Base-by-base conservation (phyloP, 2,888 invertebrate genomes). In the Caenorhabditis doughertyi region DNA sequence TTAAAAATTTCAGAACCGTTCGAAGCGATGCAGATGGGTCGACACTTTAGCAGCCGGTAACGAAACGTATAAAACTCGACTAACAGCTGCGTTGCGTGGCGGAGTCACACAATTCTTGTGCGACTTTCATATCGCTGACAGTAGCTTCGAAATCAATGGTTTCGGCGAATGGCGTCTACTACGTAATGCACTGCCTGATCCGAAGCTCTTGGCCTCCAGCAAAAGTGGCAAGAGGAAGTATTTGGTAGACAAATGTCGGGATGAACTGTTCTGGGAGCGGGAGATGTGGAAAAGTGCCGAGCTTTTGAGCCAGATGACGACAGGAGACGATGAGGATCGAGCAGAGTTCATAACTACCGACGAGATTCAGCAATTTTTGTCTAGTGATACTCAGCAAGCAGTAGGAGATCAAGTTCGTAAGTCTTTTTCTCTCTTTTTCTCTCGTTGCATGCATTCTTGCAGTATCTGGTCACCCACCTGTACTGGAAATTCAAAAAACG, bases 111-210 rank as follows among this genome's bases (percentile, higher is more conserved):
- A 82, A n/a, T 86, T 86, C 58, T 51, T 86, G 7, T 86, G 86
- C 32, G 86, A 86, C 55, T 86, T 51, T 44, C 86, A 86, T 60
- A 62, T 86, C 4, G 29, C 72, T 55, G 86, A 86, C 44, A 74
- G 76, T 53, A 79, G 77, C 16, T 86, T 86, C 29, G 86, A 86
- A 42, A 86, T 86, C 21, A 86, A 86, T 29, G 82, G 84, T 4
- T 84, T 83, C 29, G 86, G 86, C 11, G 86, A 86, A 32, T 86
- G 86, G 86, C 55, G 84, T n/a, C 67, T 86, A n/a, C 56, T 84
- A 21, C 80, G 79, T 35, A 84, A 86, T 21, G 86, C 86, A 2
- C 21, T 83, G 1, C 86, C 86, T 4, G 74, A 83, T 80, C 83
- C 86, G 1, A 51, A 81, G 71, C 74, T 86, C 1, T 51, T 68